Evolutionary conservation across 2,888 invertebrate genomes (phyloP).

Genomic region (Melanchra persicariae): DNA sequence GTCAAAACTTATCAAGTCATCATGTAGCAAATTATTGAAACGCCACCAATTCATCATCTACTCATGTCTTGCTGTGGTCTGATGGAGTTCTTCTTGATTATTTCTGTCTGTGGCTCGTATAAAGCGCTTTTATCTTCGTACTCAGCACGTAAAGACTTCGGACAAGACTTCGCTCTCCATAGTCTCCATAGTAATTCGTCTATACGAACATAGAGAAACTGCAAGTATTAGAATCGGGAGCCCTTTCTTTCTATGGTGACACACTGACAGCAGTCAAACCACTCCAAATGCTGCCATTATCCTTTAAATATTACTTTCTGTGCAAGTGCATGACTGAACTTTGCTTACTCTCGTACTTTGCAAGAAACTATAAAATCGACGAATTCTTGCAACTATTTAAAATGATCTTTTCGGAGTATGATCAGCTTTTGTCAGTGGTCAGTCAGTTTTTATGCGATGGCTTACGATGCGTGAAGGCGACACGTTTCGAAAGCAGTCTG

Average conservation of each 20-base stretch:
- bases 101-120: background rate
- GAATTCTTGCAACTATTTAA: background rate
- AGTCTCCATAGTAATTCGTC: background rate
- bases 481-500: slow-evolving; percentile 50
- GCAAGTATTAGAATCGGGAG: background rate
- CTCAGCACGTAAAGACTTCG: too few relatives aligned
- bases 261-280: too few relatives aligned
- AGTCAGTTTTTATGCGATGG: slow-evolving; percentile 46
- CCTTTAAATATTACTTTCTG: background rate
- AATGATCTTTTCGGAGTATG: slow-evolving; percentile 24
- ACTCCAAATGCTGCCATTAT: background rate
- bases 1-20: background rate
- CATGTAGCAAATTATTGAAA: slow-evolving; percentile 1
- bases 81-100: background rate
- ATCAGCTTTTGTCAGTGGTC: slow-evolving; percentile 27
- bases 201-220: background rate
- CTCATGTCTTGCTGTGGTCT: background rate
- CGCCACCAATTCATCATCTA: background rate
- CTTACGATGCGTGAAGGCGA: slow-evolving; percentile 58
- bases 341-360: slow-evolving; percentile 1
- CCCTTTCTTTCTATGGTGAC: background rate
- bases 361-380: background rate
- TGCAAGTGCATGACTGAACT: background rate
- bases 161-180: too few relatives aligned
- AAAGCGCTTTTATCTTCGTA: background rate